Evolutionary conservation across 2,797 vertebrate species (phyloP).

Genomic region (Malurus leucopterus): DNA sequence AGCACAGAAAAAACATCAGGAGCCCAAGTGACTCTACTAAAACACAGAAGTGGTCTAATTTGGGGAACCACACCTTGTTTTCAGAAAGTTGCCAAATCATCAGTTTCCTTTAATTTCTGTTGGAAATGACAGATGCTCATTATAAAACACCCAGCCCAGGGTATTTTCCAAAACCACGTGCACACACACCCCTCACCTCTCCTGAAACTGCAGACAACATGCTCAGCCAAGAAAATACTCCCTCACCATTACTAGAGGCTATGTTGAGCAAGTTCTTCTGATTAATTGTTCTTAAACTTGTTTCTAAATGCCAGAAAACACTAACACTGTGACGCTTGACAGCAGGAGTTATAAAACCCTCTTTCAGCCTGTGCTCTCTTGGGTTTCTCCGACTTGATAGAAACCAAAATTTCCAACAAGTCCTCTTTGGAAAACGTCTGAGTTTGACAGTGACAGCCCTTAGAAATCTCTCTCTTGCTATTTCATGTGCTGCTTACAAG

Average conservation of each 20-base stretch:
- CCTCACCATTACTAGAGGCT: background rate
- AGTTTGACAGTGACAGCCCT: background rate
- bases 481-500: background rate
- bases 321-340: background rate
- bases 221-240: background rate
- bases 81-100: background rate
- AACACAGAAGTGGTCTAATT: background rate
- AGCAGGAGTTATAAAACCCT: conserved; percentile 2
- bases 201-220: background rate
- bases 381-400: background rate
- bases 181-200: background rate
- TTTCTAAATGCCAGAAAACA: conserved; percentile 48
- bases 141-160: background rate
- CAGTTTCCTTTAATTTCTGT: background rate
- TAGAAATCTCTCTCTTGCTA: background rate
- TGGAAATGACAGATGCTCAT: background rate
- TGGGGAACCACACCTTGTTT: background rate
- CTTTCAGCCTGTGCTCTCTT: background rate
- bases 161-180: background rate
- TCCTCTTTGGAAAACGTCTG: background rate
- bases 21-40: background rate
- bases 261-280: conserved; percentile 32
- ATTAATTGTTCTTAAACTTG: conserved; percentile 18
- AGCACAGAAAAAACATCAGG: background rate
- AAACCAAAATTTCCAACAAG: background rate